Evolutionary conservation across 2,888 invertebrate genomes (phyloP).

Genomic region (Drosophila ezoana): DNA sequence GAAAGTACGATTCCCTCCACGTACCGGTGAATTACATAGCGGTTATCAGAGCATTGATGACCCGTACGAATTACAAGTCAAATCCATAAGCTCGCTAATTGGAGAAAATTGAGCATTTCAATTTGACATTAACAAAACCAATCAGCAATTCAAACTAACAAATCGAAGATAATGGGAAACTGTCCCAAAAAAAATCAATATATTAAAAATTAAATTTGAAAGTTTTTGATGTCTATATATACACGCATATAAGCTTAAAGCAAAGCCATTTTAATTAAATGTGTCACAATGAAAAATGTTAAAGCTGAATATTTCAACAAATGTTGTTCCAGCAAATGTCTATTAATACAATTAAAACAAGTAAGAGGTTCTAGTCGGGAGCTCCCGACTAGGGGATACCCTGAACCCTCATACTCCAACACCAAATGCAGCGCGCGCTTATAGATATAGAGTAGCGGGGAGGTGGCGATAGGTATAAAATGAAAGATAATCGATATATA

Average conservation of each 20-base stretch:
- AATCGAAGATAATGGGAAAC: background rate
- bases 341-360: background rate
- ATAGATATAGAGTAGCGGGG: too few relatives aligned
- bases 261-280: conserved; percentile 14
- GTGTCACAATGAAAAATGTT: conserved; percentile 7
- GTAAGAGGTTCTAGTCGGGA: too few relatives aligned
- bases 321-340: background rate
- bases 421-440: too few relatives aligned
- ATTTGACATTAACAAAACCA: background rate
- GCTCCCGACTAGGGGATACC: too few relatives aligned
- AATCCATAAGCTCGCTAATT: background rate
- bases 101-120: background rate
- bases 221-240: conserved; percentile 16
- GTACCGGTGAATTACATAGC: conserved; percentile 1
- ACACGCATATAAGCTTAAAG: background rate
- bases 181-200: background rate
- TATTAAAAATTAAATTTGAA: background rate
- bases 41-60: conserved; percentile 20
- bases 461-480: too few relatives aligned
- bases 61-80: conserved; percentile 14
- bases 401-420: too few relatives aligned
- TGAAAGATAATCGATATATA: too few relatives aligned
- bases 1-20: background rate
- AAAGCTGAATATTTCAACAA: conserved; percentile 13
- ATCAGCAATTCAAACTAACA: background rate